Percentiles rank a stretch among this genome's conserved stretches.
Evolutionary conservation across 2,888 invertebrate species (phyloP).

Genomic region (Cantharis rustica): DNA sequence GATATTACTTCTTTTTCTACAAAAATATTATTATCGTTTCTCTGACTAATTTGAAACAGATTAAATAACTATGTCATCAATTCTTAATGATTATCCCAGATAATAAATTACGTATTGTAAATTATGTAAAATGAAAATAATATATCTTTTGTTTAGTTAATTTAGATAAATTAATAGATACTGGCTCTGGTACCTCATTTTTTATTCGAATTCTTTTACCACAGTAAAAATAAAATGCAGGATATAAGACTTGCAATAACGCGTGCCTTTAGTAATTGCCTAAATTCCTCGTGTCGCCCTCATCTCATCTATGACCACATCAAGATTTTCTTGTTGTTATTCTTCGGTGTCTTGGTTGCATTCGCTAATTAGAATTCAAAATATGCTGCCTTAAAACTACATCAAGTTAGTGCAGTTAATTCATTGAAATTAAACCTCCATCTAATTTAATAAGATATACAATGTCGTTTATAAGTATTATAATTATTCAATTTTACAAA

Average conservation of each 20-base stretch:
- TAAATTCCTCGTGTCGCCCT: slow-evolving; percentile 40
- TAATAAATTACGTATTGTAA: background rate
- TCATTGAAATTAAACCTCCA: background rate
- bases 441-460: background rate
- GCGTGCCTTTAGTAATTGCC: slow-evolving; percentile 47
- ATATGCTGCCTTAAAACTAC: background rate
- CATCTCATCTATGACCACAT: slow-evolving; percentile 23
- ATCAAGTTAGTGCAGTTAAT: background rate
- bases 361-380: background rate
- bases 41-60: background rate
- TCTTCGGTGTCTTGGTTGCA: background rate
- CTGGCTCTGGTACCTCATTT: slow-evolving; percentile 30
- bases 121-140: background rate
- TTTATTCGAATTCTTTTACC: slow-evolving; percentile 42
- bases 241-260: slow-evolving; percentile 36
- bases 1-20: background rate
- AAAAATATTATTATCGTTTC: background rate
- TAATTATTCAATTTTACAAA: background rate
- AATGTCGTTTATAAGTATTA: background rate
- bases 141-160: background rate
- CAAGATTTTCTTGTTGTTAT: background rate
- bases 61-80: background rate
- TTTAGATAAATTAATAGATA: slow-evolving; percentile 2
- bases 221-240: slow-evolving; percentile 45
- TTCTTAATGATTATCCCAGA: background rate